These are phyloP conservation scores for Drosophila atripex DNA, from an alignment of 2,888 invertebrate species.

Conservation along the genomic window DNA sequence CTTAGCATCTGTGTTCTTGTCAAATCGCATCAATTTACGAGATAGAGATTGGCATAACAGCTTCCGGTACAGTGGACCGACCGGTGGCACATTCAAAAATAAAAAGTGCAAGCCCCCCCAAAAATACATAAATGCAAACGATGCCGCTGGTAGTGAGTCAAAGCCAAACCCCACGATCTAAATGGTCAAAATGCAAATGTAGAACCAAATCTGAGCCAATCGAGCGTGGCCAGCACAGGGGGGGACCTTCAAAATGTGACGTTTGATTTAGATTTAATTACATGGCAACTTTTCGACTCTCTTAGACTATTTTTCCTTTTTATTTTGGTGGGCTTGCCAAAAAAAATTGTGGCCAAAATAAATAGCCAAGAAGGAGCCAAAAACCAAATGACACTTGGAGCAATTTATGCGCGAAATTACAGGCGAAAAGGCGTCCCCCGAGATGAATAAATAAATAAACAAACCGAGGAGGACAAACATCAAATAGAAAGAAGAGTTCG, in stretches of 20 bases:
- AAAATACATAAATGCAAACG: slow-evolving; percentile 30
- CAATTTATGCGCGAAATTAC: slow-evolving; percentile 75
- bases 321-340: slow-evolving; percentile 20
- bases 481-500: slow-evolving; percentile 67
- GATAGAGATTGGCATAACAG: slow-evolving; percentile 71
- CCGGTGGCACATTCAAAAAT: slow-evolving; percentile 23
- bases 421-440: slow-evolving; percentile 60
- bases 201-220: slow-evolving; percentile 64
- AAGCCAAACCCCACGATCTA: slow-evolving; percentile 51
- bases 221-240: slow-evolving; percentile 55
- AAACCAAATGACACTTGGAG: slow-evolving; percentile 54
- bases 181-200: slow-evolving; percentile 41
- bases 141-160: slow-evolving; percentile 48
- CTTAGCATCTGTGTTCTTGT: slow-evolving; percentile 55
- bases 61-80: slow-evolving; percentile 69
- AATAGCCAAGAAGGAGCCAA: slow-evolving; percentile 44
- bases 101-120: slow-evolving; percentile 34
- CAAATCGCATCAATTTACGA: slow-evolving; percentile 70
- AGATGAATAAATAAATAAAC: slow-evolving; percentile 57
- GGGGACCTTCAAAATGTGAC: slow-evolving; percentile 75
- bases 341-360: slow-evolving; percentile 62
- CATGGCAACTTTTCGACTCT: slow-evolving; percentile 59
- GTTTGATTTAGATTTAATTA: slow-evolving; percentile 80
- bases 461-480: slow-evolving; percentile 64
- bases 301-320: slow-evolving; percentile 1